A percentile compares a stretch with the other conserved stretches of the same genome.
These are phyloP conservation scores for Erethizon dorsatum DNA, from an alignment of 2,797 vertebrate genomes.

Conservation along the genomic window DNA sequence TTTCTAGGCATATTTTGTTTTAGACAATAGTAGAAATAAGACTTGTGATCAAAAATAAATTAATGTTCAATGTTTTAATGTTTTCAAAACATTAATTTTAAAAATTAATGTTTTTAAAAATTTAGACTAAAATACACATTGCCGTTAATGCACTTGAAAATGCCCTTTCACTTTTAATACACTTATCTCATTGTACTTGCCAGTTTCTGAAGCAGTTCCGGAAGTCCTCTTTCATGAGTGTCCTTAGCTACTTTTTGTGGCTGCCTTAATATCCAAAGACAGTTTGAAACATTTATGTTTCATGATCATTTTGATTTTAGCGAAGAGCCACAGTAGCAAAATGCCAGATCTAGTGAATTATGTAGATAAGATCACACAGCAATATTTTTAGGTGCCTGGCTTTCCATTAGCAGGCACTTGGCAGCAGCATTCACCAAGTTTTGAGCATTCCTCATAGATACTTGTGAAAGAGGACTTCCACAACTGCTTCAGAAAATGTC, in stretches of 20 bases:
- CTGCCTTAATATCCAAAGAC: background rate
- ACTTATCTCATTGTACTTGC: background rate
- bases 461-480: background rate
- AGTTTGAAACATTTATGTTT: too few relatives aligned
- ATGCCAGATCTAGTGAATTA: background rate
- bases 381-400: background rate
- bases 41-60: background rate
- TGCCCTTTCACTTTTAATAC: background rate
- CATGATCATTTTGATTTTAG: background rate
- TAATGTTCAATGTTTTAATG: too few relatives aligned
- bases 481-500: background rate
- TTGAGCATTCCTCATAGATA: background rate
- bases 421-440: background rate
- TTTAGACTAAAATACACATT: background rate
- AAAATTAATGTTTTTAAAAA: background rate
- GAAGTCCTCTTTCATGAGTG: background rate
- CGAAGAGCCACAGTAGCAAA: background rate
- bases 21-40: background rate
- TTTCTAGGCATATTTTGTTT: constrained; percentile 31
- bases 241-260: background rate
- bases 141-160: background rate
- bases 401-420: background rate
- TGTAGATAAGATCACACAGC: background rate
- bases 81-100: too few relatives aligned
- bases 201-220: background rate